Percentiles rank a stretch among this genome's conserved stretches.
Evolutionary conservation across 2,113 vertebrate genomes (phyloP).

Genomic region (Bubalus kerabau): DNA sequence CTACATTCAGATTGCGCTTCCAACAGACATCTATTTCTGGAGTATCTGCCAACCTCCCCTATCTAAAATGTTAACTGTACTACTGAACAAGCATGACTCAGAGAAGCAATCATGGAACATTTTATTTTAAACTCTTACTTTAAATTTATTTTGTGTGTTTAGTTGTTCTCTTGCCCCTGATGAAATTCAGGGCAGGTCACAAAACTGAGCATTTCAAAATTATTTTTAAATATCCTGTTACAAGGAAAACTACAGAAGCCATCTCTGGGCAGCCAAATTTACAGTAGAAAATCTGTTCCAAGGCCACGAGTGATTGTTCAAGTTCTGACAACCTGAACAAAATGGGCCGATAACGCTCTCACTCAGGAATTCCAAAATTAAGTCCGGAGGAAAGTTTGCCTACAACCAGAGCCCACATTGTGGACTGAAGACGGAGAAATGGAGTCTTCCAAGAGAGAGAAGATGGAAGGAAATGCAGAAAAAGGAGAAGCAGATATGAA

Average conservation of each 20-base stretch:
- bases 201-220: constrained; percentile 33
- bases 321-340: not conserved
- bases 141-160: not conserved
- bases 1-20: not conserved
- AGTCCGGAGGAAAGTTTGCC: not conserved
- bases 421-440: not conserved
- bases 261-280: not conserved
- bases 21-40: not conserved
- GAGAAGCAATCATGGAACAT: not conserved
- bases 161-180: not conserved
- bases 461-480: not conserved
- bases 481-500: not conserved
- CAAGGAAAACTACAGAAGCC: not conserved
- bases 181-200: constrained; percentile 22
- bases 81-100: not conserved
- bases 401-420: not conserved
- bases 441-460: not conserved
- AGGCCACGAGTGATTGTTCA: not conserved
- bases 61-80: not conserved
- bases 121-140: not conserved
- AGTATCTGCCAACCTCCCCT: not conserved
- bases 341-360: not conserved
- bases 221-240: not conserved
- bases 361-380: not conserved
- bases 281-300: not conserved